Evolutionary conservation across 2,888 invertebrate genomes (phyloP), one percentile per base, ranked within the genome.

Genomic region (Drosophila hamatofila): DNA sequence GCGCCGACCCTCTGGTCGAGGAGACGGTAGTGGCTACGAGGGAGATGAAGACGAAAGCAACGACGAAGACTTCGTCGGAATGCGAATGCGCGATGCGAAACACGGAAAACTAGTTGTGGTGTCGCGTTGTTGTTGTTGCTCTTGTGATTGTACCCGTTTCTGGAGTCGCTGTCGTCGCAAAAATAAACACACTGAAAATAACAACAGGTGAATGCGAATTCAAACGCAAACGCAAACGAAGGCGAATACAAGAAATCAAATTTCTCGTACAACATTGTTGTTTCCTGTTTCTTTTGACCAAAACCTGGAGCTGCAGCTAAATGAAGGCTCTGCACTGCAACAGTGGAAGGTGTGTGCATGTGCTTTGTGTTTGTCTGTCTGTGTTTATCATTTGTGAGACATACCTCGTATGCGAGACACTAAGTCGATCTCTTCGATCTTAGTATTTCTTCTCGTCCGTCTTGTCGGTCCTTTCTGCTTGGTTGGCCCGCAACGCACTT

Each of bases 181-280:
- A 85, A 81, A 80, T 73, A 80, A 84, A 70, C 68, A 74, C 70
- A 74, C 76, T 87, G 58, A 74, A 87, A 81, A 83, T 78, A 83
- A 80, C 83, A 86, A 83, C 85, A 86, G 85, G 85, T 88, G 88
- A 86, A 86, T 83, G 83, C 88, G 87, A 80, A 65, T 58, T 42
- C 59, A 60, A 69, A 57, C 54, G 42, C 58, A 59, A 69, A 56
- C 54, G 41, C 55, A 59, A 67, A 68, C 57, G 70, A 77, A 75
- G 27, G 52, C 70, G 76, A 79, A 83, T 80, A 69, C 76, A 88
- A 83, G 83, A 83, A 82, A 86, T 83, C 78, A 88, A 85, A 78
- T 67, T 76, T 78, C 66, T 66, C 66, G 57, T 59, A 75, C 79
- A 79, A 82, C 81, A 81, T 69, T 83, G 82, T 82, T 79, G 83